Conservation (phyloP, 2,113 vertebrate species). For the Microcebus griseorufus region DNA sequence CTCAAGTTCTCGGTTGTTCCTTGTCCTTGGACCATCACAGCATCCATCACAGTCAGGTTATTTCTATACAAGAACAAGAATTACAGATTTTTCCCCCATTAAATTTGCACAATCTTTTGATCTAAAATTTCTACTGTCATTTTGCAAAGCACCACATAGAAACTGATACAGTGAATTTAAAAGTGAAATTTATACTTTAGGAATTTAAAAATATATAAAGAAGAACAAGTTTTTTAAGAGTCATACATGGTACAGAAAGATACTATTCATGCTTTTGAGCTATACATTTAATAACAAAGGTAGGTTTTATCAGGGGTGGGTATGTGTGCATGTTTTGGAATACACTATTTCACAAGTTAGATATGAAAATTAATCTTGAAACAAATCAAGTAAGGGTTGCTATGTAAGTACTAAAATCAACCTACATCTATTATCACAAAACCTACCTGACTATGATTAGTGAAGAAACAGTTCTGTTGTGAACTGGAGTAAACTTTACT, state of each 20-base stretch:
- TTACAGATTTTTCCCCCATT: not conserved
- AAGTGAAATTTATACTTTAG: not conserved
- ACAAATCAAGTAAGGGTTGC: not conserved
- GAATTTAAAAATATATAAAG: not conserved
- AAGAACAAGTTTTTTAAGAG: not conserved
- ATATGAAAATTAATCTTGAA: not conserved
- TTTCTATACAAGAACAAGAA: constrained; percentile 87
- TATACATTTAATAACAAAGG: not conserved
- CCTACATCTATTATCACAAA: not conserved
- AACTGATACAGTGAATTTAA: constrained; percentile 21
- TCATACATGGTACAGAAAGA: not conserved
- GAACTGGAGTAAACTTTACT: constrained; percentile 93
- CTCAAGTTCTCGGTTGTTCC: constrained; percentile 94
- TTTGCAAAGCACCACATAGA: not conserved
- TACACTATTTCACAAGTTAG: not conserved
- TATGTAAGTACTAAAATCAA: not conserved
- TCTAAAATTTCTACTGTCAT: not conserved
- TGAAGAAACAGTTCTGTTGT: constrained; percentile 95
- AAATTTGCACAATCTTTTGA: constrained; percentile 1
- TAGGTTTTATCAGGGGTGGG: not conserved
- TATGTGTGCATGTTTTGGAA: not conserved
- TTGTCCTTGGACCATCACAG: constrained; percentile 93
- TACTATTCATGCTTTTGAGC: not conserved
- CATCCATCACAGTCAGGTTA: constrained; percentile 96
- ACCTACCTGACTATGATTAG: constrained; percentile 94